These are phyloP conservation scores for Centropus bengalensis DNA, from an alignment of 2,113 vertebrate genomes.

Conservation along the genomic window DNA sequence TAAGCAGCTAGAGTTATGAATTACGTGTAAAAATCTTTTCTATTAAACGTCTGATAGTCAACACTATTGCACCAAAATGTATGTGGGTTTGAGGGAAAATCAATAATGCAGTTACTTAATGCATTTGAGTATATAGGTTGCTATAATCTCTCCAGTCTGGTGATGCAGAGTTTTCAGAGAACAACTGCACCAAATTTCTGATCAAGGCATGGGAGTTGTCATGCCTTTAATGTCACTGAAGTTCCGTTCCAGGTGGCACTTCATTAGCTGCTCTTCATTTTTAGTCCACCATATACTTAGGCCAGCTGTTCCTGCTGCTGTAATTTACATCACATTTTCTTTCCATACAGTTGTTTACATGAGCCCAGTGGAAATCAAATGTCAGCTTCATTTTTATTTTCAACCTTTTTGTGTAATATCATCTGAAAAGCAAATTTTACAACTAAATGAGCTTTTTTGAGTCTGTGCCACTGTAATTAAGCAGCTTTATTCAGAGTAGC, in stretches of 20 bases:
- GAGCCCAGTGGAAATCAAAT: constrained; percentile 67
- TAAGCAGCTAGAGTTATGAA: background rate
- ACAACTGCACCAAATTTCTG: background rate
- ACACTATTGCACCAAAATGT: background rate
- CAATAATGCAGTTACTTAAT: background rate
- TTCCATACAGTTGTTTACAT: constrained; percentile 48
- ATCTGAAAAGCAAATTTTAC: constrained; percentile 66
- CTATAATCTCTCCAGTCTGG: background rate
- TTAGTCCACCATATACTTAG: constrained; percentile 44
- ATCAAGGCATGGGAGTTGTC: background rate
- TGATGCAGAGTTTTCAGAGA: background rate
- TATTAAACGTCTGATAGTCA: background rate
- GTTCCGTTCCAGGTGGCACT: constrained; percentile 38
- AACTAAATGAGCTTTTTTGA: constrained; percentile 60
- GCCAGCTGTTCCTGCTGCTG: constrained; percentile 55
- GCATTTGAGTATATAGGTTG: background rate
- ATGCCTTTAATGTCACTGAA: constrained; percentile 14
- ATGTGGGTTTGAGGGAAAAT: background rate
- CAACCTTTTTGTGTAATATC: constrained; percentile 46
- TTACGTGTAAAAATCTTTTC: background rate
- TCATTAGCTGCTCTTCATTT: constrained; percentile 45
- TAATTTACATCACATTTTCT: constrained; percentile 64
- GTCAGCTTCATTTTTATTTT: constrained; percentile 57
- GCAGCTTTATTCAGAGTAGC: constrained; percentile 59
- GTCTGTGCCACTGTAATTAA: constrained; percentile 54